phyloP scores from a whole-genome alignment of 2,888 invertebrate species.

The Leucoma salicis region DNA sequence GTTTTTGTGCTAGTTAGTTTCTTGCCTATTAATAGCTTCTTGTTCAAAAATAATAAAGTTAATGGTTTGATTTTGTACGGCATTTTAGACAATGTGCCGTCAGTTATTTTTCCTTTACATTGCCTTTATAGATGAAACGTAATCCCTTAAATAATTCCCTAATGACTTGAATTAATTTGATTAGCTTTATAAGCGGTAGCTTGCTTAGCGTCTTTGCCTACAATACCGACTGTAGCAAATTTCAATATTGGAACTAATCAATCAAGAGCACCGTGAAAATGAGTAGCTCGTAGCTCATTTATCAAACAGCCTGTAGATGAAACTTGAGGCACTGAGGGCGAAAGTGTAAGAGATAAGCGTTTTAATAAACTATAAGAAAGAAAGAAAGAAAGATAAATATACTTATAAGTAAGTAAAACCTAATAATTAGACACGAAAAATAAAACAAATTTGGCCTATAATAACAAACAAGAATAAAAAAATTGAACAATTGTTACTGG shows the following conservation, averaged over 20 bases:
- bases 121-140: not conserved
- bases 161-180: slow-evolving; percentile 15
- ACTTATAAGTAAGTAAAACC: too few relatives aligned
- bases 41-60: too few relatives aligned
- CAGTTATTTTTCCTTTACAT: too few relatives aligned
- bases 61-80: too few relatives aligned
- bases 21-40: too few relatives aligned
- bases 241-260: slow-evolving; percentile 68
- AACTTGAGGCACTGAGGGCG: slow-evolving; percentile 34
- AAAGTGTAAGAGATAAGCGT: slow-evolving; percentile 23
- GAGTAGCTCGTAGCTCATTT: slow-evolving; percentile 53
- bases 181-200: slow-evolving; percentile 25
- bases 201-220: slow-evolving; percentile 36
- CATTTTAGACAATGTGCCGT: too few relatives aligned
- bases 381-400: too few relatives aligned
- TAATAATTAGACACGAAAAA: too few relatives aligned
- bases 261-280: slow-evolving; percentile 59
- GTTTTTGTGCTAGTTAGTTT: too few relatives aligned
- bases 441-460: too few relatives aligned
- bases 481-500: too few relatives aligned
- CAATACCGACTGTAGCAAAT: slow-evolving; percentile 50
- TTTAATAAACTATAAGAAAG: slow-evolving; percentile 1
- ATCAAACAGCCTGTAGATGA: slow-evolving; percentile 55
- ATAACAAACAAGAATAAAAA: too few relatives aligned
- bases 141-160: not conserved